Conservation (phyloP, 2,113 vertebrate genomes). For the Dendropsophus ebraccatus region DNA sequence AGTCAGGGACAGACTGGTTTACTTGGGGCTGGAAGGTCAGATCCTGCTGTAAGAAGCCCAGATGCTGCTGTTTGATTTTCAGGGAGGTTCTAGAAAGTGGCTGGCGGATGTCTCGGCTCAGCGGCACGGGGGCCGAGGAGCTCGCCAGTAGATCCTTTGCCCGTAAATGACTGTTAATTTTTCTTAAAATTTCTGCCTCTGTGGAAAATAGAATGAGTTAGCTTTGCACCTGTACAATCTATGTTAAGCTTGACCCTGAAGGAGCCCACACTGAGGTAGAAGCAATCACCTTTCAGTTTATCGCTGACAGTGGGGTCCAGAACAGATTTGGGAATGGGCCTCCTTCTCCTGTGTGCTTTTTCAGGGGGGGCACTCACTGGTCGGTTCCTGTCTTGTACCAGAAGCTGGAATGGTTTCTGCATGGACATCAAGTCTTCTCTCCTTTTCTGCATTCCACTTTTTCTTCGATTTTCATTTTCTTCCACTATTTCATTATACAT, state of each 20-base stretch:
- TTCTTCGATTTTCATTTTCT: constrained; percentile 78
- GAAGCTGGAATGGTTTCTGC: constrained; percentile 89
- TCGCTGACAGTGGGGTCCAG: constrained; percentile 73
- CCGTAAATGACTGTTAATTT: constrained; percentile 77
- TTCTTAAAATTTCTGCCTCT: constrained; percentile 82
- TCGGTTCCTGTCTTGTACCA: constrained; percentile 74
- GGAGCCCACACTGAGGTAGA: background rate
- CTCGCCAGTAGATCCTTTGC: constrained; percentile 76
- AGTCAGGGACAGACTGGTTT: constrained; percentile 82
- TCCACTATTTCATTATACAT: constrained; percentile 82
- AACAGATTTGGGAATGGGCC: constrained; percentile 72
- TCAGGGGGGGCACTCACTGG: constrained; percentile 64
- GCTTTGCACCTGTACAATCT: background rate
- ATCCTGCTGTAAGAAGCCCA: constrained; percentile 81
- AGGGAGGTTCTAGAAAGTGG: constrained; percentile 70
- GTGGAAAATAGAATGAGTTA: background rate
- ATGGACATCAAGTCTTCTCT: constrained; percentile 82
- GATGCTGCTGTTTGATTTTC: constrained; percentile 75
- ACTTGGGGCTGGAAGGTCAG: constrained; percentile 86
- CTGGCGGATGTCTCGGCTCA: constrained; percentile 56
- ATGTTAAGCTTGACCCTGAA: background rate
- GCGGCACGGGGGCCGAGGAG: constrained; percentile 66
- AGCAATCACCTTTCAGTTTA: constrained; percentile 79
- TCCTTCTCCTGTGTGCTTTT: constrained; percentile 64
- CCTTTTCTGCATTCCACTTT: constrained; percentile 78